Conservation (phyloP, 2,888 invertebrate species). For the Itoplectis maculator region DNA sequence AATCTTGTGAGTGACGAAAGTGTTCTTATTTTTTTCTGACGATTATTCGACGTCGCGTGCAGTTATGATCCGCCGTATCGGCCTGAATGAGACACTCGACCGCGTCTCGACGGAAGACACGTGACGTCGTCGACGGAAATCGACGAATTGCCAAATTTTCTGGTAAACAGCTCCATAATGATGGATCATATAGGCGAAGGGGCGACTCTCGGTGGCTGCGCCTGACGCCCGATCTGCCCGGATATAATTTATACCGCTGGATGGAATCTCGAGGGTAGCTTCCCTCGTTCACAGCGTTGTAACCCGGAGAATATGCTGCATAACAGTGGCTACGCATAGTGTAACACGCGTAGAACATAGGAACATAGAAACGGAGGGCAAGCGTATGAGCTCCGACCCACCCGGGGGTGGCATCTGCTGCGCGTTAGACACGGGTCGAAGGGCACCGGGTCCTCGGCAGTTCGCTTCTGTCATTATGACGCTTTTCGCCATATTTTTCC, state of each 20-base stretch:
- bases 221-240: conserved; percentile 80
- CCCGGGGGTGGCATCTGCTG: conserved; percentile 84
- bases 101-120: background rate
- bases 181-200: conserved; percentile 80
- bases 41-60: conserved; percentile 28
- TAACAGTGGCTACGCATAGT: conserved; percentile 31
- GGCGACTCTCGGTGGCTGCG: conserved; percentile 73
- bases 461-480: conserved; percentile 67
- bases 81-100: too few species aligned
- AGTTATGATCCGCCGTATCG: conserved; percentile 24
- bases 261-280: conserved; percentile 81
- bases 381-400: conserved; percentile 60
- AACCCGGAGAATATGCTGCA: conserved; percentile 68
- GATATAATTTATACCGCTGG: conserved; percentile 84
- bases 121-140: conserved; percentile 42
- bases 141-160: conserved; percentile 81
- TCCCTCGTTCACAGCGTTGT: conserved; percentile 77
- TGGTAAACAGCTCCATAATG: conserved; percentile 82
- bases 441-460: conserved; percentile 83
- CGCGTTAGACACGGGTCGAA: conserved; percentile 84
- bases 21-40: conserved; percentile 7
- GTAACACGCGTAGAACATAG: conserved; percentile 43
- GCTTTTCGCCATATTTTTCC: conserved; percentile 66
- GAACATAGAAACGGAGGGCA: conserved; percentile 65
- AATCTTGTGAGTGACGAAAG: too few species aligned